Percentiles rank a stretch among this genome's conserved stretches.
phyloP scores from a whole-genome alignment of 2,888 invertebrate species.

The Dyspetes luteomarginatus region DNA sequence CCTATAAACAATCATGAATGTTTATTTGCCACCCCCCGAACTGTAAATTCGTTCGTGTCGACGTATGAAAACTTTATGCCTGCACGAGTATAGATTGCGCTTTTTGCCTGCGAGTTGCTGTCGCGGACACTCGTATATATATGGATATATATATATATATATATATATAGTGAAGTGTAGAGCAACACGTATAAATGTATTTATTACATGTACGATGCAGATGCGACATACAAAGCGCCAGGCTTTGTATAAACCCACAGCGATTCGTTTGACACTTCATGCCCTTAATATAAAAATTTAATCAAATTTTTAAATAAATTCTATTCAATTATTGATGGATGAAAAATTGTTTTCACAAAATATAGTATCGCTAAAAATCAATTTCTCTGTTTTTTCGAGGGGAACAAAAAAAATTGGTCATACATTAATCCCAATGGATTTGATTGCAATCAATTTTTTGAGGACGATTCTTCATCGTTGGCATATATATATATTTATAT shows the following conservation, averaged over 20 bases:
- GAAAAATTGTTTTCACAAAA: neutral
- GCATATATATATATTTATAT: neutral
- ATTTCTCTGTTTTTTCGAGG: neutral
- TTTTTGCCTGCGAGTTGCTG: conserved; percentile 27
- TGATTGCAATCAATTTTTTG: neutral
- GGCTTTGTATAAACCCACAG: too few relatives aligned
- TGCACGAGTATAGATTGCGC: conserved; percentile 49
- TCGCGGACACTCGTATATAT: conserved; percentile 18
- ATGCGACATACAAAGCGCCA: too few relatives aligned
- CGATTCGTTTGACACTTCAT: too few relatives aligned
- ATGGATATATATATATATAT: conserved; percentile 3
- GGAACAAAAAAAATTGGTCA: neutral
- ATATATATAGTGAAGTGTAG: too few relatives aligned
- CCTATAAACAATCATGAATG: conserved; percentile 78
- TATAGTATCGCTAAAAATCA: neutral
- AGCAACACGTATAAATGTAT: too few relatives aligned
- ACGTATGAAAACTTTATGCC: conserved; percentile 71
- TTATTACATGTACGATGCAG: too few relatives aligned
- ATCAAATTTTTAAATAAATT: neutral
- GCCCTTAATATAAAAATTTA: too few relatives aligned
- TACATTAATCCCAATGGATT: conserved; percentile 5
- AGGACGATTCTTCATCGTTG: too few relatives aligned
- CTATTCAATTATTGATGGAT: neutral
- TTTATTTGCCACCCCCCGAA: conserved; percentile 67
- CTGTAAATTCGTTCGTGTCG: conserved; percentile 77